Base-by-base conservation (phyloP, 1,140 invertebrate species). In the Drosophila chauvacae region DNA sequence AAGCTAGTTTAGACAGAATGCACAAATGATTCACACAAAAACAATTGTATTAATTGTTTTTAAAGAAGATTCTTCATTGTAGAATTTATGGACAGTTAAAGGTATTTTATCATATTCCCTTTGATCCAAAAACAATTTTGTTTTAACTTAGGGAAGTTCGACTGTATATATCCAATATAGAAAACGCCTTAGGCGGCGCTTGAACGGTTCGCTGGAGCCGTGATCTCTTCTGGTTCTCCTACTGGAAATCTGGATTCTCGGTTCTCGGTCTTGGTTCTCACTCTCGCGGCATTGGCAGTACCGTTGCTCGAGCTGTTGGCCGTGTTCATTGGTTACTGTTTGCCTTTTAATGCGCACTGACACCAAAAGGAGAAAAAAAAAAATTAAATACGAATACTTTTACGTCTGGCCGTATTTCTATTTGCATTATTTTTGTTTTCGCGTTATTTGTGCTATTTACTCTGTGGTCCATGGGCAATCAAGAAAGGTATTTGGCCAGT, bases 401-500 rank as follows among this genome's bases (percentile, higher is more conserved):
- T 72, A 61, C 51, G 59, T 50, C 56, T 47, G 57, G 63, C 47
- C 55, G 50, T 84, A 51, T 80, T 58, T 78, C 33, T 71, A 73
- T 66, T 55, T 75, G 48, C 37, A 68, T 59, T 73, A 59, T 68
- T 57, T 60, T 64, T 51, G 71, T 37, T 80, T 72, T 75, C 45
- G 60, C 72, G 73, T 77, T 77, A 64, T 18, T 66, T 77, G 74
- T 77, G 72, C 72, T 82, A 88, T 87, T 87, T 88, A 81, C 83
- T 80, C 48, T 73, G 71, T 68, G 83, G 83, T 88, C 76, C 84
- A 83, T 88, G 70, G 76, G 47, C 60, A 70, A 57, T 61, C 74
- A 64, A 51, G 63, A 65, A 88, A 80, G 80, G 84, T 80, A 80
- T 83, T 87, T 87, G 80, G 80, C 71, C 84, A 83, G 70, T 77